phyloP scores from a whole-genome alignment of 2,888 invertebrate species.

The Sialis lutaria region DNA sequence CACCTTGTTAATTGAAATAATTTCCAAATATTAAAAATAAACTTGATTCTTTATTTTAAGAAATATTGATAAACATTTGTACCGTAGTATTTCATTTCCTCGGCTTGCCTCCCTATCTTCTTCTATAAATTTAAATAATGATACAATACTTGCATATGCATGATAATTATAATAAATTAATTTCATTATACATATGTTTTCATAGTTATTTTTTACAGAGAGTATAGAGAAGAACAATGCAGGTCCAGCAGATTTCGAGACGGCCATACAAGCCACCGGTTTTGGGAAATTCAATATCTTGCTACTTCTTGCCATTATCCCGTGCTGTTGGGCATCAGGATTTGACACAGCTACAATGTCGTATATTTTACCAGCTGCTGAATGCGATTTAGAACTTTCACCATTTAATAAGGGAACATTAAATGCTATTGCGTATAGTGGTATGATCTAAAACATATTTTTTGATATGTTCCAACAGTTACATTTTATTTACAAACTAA shows the following conservation, averaged over 20 bases:
- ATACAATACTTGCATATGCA: no score
- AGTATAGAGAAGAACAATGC: no score
- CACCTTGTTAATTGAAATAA: no score
- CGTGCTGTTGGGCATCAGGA: conserved; percentile 47
- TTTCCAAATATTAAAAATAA: no score
- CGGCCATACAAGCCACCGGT: conserved; percentile 47
- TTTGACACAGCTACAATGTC: conserved; percentile 57
- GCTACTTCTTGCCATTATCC: conserved; percentile 38
- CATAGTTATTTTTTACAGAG: no score
- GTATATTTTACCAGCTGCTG: conserved; percentile 55
- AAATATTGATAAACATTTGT: no score
- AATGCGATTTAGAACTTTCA: conserved; percentile 52
- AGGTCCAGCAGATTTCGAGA: conserved; percentile 43
- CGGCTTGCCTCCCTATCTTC: no score
- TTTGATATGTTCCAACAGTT: not conserved
- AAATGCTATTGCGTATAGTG: conserved; percentile 53
- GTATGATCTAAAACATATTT: conserved; percentile 21
- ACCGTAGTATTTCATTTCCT: no score
- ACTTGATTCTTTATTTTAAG: no score
- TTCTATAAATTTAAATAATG: no score
- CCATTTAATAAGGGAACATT: conserved; percentile 52
- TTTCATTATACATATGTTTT: no score
- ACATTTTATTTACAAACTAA: not conserved
- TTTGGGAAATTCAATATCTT: conserved; percentile 53
- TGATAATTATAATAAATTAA: no score